Evolutionary conservation across 2,888 invertebrate species (phyloP), one percentile per base, ranked within the genome.

Genomic region (Sceliomorpha sp.): DNA sequence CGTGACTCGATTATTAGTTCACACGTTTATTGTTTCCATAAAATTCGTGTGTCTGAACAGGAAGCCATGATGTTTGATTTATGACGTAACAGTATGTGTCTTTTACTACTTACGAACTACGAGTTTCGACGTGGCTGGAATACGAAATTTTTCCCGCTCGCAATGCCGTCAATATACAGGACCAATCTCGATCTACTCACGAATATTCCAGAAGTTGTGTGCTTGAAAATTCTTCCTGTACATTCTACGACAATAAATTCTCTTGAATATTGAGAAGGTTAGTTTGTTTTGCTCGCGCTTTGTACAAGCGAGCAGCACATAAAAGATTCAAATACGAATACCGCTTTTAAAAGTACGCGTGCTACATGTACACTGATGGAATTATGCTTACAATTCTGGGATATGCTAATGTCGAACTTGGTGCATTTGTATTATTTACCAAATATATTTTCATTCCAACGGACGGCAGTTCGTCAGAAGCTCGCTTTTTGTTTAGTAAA

Each of bases 41-140:
- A n/a, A n/a, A n/a, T n/a, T n/a, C n/a, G n/a, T n/a, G n/a, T n/a
- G n/a, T n/a, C n/a, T n/a, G n/a, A 55, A 40, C 24, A 55, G 34
- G 27, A 36, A 12, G 29, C 39, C 47, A 47, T 20, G 36, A 27
- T 26, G 37, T 58, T 58, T 58, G 64, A 64, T 64, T 64, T 64
- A 64, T 31, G 50, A 15, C 15, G 10, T 17, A 26, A 24, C 45
- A 58, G 56, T 56, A 44, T 66, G 51, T 58, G 64, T 58, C 64
- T 64, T 64, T 64, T 58, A 64, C 58, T 47, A 59, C 58, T 66
- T 58, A 58, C 50, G 50, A 66, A 66, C 51, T 47, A 9, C 40
- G 26, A 47, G 47, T 40, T 32, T 51, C 39, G 44, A 59, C 51
- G 44, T 40, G 50, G 50, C 5, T 12, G 51, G 64, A 66, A 66